Evolutionary conservation across 2,888 invertebrate genomes (phyloP).

Genomic region (Rambutsinella grinnellia): DNA sequence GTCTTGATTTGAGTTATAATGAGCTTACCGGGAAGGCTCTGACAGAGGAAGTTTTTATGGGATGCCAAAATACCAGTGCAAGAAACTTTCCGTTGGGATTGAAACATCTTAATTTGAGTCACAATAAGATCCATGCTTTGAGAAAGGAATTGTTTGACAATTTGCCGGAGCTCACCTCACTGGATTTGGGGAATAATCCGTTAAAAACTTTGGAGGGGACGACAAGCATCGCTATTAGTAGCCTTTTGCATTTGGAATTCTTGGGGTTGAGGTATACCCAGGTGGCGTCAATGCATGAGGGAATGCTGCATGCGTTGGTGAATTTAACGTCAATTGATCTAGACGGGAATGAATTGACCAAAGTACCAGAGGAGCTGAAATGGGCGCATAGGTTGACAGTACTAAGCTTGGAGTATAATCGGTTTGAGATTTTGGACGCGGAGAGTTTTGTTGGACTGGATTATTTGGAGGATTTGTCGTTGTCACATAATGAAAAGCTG

Average conservation of each 20-base stretch:
- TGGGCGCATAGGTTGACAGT: conserved; percentile 43
- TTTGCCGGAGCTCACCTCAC: conserved; percentile 75
- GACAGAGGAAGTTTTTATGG: conserved; percentile 53
- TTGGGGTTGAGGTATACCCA: conserved; percentile 54
- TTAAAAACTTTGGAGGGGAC: conserved; percentile 77
- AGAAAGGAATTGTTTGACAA: conserved; percentile 77
- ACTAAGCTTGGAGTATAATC: conserved; percentile 57
- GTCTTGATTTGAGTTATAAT: conserved; percentile 60
- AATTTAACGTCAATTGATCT: conserved; percentile 47
- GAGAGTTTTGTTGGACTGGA: conserved; percentile 56
- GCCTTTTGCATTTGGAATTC: conserved; percentile 74
- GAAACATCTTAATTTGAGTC: conserved; percentile 54
- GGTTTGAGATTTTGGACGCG: conserved; percentile 49
- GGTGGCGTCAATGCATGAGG: conserved; percentile 56
- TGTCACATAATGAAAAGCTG: conserved; percentile 78
- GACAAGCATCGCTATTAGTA: conserved; percentile 74
- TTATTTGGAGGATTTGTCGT: conserved; percentile 69
- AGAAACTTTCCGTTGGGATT: conserved; percentile 58
- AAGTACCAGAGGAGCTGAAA: conserved; percentile 57
- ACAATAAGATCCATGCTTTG: conserved; percentile 59
- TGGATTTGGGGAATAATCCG: conserved; percentile 83
- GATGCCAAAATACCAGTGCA: conserved; percentile 35
- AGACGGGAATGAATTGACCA: conserved; percentile 50
- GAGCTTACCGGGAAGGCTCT: conserved; percentile 41
- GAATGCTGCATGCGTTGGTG: conserved; percentile 61